Evolutionary conservation across 2,888 invertebrate species (phyloP).

Genomic region (Leptogaster cylindrica): DNA sequence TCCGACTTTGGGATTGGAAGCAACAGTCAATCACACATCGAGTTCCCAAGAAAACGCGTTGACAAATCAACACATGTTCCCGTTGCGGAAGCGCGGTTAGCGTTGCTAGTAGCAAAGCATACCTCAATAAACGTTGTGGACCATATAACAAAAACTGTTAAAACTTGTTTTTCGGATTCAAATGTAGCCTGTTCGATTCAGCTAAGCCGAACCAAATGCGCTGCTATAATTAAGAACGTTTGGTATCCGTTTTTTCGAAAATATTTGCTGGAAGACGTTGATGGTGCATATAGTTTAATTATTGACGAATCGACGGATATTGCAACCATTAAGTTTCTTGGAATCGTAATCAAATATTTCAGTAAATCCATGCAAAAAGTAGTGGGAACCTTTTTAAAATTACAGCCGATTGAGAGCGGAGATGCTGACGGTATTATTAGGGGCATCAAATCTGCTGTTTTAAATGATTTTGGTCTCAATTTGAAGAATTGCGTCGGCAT

Average conservation of each 20-base stretch:
- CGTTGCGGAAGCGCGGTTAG: background rate
- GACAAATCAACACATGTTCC: too few relatives aligned
- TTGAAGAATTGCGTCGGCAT: background rate
- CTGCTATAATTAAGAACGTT: too few relatives aligned
- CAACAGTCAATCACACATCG: too few relatives aligned
- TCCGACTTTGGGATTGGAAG: too few relatives aligned
- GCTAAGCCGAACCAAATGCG: background rate
- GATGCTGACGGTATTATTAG: conserved; percentile 2
- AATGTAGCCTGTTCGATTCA: background rate
- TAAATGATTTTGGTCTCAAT: background rate
- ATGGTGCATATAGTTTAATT: conserved; percentile 7
- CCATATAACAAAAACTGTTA: background rate
- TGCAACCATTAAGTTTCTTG: background rate
- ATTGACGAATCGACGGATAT: conserved; percentile 30
- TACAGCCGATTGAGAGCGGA: background rate
- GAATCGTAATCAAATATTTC: conserved; percentile 13
- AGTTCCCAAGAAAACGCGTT: too few relatives aligned
- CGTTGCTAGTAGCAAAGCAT: background rate
- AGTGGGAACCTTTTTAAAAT: background rate
- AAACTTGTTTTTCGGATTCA: background rate
- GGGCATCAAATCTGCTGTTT: background rate
- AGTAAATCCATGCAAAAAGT: background rate
- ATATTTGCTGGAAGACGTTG: background rate
- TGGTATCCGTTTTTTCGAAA: too few relatives aligned
- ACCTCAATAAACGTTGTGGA: background rate